These are phyloP conservation scores for Porites cylindrica DNA, from an alignment of 92 coral and sea anemone species.

Conservation along the genomic window DNA sequence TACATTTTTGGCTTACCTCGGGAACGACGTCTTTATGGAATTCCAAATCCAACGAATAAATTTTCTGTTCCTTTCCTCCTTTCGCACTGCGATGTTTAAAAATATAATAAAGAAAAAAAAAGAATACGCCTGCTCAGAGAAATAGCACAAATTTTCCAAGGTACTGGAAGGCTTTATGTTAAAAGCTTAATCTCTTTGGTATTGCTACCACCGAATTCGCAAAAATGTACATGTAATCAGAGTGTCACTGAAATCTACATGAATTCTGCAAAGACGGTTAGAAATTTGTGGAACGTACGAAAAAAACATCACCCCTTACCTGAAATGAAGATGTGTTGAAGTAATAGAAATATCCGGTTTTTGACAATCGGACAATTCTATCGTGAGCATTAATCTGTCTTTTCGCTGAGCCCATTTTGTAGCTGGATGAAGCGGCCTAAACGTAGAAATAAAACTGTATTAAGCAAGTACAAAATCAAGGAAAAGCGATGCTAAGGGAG, in stretches of 20 bases:
- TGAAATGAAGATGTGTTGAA: slow-evolving; percentile 72
- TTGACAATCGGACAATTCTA: slow-evolving; percentile 84
- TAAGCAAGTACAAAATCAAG: neutral
- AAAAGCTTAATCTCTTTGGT: neutral
- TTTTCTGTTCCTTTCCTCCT: slow-evolving; percentile 93
- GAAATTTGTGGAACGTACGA: neutral
- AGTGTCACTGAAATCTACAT: neutral
- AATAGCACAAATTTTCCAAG: neutral
- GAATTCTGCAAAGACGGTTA: neutral
- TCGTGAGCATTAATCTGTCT: slow-evolving; percentile 82
- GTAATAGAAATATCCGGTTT: slow-evolving; percentile 75
- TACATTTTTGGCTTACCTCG: slow-evolving; percentile 56
- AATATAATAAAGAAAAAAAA: neutral
- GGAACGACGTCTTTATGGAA: slow-evolving; percentile 82
- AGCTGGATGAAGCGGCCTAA: slow-evolving; percentile 77
- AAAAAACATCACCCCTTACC: slow-evolving; percentile 55
- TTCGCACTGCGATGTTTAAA: slow-evolving; percentile 60
- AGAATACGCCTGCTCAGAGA: neutral
- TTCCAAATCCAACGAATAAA: slow-evolving; percentile 77
- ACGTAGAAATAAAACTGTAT: neutral
- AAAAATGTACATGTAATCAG: neutral
- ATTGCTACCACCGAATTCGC: neutral
- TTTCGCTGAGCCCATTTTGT: slow-evolving; percentile 96
- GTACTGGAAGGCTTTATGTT: neutral
- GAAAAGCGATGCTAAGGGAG: neutral